Percentiles rank a stretch among this genome's conserved stretches.
Evolutionary conservation across 2,113 vertebrate species (phyloP).

Genomic region (Circaetus gallicus): DNA sequence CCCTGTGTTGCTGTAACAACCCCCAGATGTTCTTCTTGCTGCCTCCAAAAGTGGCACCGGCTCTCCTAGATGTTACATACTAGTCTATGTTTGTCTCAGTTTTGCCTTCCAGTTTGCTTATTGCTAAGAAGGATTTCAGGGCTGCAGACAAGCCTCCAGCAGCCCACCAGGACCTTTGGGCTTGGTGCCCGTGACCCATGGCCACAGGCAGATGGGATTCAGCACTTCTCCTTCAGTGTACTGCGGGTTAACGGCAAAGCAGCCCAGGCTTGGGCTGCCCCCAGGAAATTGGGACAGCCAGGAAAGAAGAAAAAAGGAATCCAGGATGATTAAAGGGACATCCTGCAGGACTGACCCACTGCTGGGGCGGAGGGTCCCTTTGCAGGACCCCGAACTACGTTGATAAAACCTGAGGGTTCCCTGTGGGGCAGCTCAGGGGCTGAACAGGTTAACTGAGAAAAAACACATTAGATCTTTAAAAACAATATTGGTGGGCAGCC

Average conservation of each 20-base stretch:
- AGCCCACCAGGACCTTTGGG: not conserved
- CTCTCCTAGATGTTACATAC: not conserved
- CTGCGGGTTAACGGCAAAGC: not conserved
- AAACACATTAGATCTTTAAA: not conserved
- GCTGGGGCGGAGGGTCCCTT: not conserved
- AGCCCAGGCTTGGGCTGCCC: not conserved
- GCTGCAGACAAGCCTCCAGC: not conserved
- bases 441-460: not conserved
- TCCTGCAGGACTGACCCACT: not conserved
- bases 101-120: not conserved
- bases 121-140: not conserved
- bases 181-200: not conserved
- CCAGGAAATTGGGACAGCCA: not conserved
- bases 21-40: not conserved
- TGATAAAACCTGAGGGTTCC: not conserved
- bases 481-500: not conserved
- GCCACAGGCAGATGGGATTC: not conserved
- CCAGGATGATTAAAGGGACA: not conserved
- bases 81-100: not conserved
- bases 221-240: not conserved
- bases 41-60: not conserved
- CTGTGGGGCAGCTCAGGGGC: not conserved
- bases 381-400: not conserved
- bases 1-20: not conserved
- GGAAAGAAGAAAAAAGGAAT: not conserved